Evolutionary conservation across 1,140 invertebrate species (phyloP), one percentile per base, ranked within the genome.

Genomic region (Oreohelix idahoensis): DNA sequence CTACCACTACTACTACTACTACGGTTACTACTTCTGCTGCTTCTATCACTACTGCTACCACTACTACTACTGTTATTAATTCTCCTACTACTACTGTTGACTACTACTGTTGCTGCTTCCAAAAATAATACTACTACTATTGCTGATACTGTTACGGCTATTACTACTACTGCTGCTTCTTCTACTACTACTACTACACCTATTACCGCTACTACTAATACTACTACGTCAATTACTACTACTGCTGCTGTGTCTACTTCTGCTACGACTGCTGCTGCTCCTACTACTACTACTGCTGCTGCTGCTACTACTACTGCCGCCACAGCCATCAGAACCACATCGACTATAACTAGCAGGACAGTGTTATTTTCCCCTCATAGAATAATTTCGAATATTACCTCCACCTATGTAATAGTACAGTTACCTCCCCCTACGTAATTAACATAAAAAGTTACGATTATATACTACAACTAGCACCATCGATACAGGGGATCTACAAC

Each of bases 1-100:
- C 73, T 76, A n/a, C 73, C 42, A 45, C 73, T 76, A 76, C 73
- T 76, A 45, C 73, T 76, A 45, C 73, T 76, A 45, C 73, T 76
- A 76, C 73, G 42, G 42, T 38, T 76, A 45, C 73, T 76, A n/a
- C 38, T 76, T 10, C 73, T 76, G 39, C 73, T 76, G n/a, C 73
- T 76, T 10, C 39, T 76, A n/a, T 35, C 42, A 45, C 73, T 76
- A 76, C 73, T 76, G 35, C 73, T 76, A 76, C 73, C 35, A 76
- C 36, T 76, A 76, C 73, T 45, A 76, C 38, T 76, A 76, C 39
- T 45, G 42, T 39, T 76, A 76, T 39, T 76, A 45, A 17, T 76
- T 32, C 4, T 2, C 26, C 51, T 58, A 58, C 51, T 58, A 58
- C 51, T 58, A 23, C n/a, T n/a, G n/a, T n/a, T n/a, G n/a, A n/a